These are phyloP conservation scores for Sterrhoptilus dennistouni DNA, from an alignment of 2,113 vertebrate genomes.

Conservation along the genomic window DNA sequence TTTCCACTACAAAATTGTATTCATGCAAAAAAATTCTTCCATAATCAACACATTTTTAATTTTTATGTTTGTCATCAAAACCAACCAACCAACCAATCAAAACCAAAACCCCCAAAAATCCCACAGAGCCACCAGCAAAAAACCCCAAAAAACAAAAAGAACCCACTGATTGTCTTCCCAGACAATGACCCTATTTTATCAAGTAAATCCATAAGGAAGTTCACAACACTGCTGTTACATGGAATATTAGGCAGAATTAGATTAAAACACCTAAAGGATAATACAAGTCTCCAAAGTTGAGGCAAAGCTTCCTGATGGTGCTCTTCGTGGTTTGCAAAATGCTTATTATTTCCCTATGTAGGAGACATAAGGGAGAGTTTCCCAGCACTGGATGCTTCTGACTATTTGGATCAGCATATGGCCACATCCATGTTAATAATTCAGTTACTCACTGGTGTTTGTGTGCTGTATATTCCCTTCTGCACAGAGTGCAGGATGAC, in stretches of 20 bases:
- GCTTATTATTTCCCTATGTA: not conserved
- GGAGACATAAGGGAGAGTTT: rapidly evolving
- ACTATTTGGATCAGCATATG: not conserved
- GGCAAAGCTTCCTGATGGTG: not conserved
- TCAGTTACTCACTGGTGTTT: not conserved
- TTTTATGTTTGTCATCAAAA: not conserved
- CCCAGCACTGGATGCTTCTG: not conserved
- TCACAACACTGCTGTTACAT: not conserved
- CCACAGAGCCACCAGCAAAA: not conserved
- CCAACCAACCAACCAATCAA: not conserved
- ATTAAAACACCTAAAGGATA: not conserved
- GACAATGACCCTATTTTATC: not conserved
- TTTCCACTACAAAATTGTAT: not conserved
- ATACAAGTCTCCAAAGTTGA: not conserved
- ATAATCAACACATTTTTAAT: not conserved
- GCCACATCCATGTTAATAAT: not conserved
- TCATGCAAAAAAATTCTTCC: not conserved
- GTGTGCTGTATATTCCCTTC: rapidly evolving
- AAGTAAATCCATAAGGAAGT: not conserved
- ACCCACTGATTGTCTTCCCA: not conserved
- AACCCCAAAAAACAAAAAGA: not conserved
- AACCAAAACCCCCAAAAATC: not conserved
- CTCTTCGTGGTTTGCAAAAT: not conserved
- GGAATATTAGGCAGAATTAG: not conserved
- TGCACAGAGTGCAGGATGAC: not conserved